These are phyloP conservation scores for Pocillopora grandis DNA, from an alignment of 92 coral and sea anemone genomes.

Conservation along the genomic window DNA sequence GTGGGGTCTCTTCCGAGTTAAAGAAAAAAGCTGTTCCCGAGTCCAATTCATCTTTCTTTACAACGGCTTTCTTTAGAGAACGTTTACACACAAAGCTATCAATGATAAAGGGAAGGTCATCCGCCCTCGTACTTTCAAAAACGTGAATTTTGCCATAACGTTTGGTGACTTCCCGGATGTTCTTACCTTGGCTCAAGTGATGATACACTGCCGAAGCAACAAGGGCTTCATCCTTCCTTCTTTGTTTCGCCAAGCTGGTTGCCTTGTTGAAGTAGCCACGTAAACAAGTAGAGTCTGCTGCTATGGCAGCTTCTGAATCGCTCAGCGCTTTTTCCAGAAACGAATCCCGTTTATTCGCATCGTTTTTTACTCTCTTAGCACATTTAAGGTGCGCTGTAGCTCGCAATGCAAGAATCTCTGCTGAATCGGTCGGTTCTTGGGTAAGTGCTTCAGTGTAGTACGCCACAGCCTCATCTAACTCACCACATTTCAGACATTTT, in stretches of 20 bases:
- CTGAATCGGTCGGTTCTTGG: neutral
- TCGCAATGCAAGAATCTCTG: constrained; percentile 18
- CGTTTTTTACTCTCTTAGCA: neutral
- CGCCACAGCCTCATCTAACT: neutral
- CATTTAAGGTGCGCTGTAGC: neutral
- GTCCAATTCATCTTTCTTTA: too few species aligned
- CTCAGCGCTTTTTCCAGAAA: neutral
- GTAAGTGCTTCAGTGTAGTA: constrained; percentile 7
- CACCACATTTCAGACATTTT: neutral
- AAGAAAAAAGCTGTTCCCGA: too few species aligned
- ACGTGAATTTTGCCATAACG: neutral
- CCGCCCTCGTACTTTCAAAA: neutral
- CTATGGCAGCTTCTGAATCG: neutral
- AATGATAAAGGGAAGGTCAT: too few species aligned
- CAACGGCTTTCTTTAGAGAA: too few species aligned
- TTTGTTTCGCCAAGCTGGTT: neutral
- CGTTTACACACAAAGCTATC: too few species aligned
- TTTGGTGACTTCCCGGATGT: neutral
- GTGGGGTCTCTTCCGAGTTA: too few species aligned
- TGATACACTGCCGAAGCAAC: constrained; percentile 20
- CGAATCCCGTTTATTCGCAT: neutral
- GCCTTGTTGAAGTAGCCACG: constrained; percentile 22
- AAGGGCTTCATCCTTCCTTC: constrained; percentile 12
- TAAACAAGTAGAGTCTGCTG: neutral
- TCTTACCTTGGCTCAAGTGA: constrained; percentile 11